These are phyloP conservation scores for Agraylea sexmaculata DNA, from an alignment of 1,140 invertebrate species.

Conservation along the genomic window DNA sequence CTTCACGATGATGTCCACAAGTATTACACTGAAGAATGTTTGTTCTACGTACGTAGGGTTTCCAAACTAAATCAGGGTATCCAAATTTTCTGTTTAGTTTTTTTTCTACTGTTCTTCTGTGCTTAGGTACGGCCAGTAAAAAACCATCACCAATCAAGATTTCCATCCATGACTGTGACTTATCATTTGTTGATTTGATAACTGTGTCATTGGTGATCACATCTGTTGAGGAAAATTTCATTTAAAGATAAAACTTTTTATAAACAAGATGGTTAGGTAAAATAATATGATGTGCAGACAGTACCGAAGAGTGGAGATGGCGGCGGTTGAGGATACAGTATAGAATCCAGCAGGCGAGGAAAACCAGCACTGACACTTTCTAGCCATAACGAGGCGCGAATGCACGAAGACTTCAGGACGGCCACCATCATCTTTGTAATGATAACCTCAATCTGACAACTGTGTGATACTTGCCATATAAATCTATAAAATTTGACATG, in stretches of 20 bases:
- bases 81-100: constrained; percentile 61
- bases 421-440: no score
- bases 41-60: constrained; percentile 55
- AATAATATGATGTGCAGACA: no score
- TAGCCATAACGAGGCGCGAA: no score
- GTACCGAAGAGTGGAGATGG: no score
- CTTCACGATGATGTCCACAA: constrained; percentile 74
- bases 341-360: no score
- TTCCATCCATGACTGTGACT: constrained; percentile 38
- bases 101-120: constrained; percentile 60
- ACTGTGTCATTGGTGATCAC: constrained; percentile 27
- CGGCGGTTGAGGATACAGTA: no score
- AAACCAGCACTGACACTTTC: no score
- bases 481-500: no score
- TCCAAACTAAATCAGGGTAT: constrained; percentile 47
- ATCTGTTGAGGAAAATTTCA: constrained; percentile 24
- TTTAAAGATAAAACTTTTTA: constrained; percentile 4
- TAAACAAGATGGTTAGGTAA: no score
- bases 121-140: constrained; percentile 70
- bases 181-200: constrained; percentile 12
- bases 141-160: constrained; percentile 60
- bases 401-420: no score
- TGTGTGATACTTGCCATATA: no score
- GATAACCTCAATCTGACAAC: no score
- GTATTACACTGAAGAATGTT: constrained; percentile 61